Conservation (phyloP, 2,113 vertebrate genomes). For the Columba janthina region DNA sequence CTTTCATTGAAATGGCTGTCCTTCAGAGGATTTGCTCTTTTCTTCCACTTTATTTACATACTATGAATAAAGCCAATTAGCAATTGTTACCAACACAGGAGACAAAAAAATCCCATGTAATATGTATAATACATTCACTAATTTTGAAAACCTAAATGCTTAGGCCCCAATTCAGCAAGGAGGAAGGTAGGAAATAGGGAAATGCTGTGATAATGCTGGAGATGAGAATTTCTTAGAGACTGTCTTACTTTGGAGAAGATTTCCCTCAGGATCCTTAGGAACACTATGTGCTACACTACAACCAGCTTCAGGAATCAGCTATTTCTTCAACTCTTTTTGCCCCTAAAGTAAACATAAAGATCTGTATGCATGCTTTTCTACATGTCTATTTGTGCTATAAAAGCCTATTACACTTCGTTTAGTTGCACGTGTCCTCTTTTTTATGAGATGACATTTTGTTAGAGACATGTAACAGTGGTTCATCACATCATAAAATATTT, state of each 20-base stretch:
- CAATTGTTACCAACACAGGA: neutral
- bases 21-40: neutral
- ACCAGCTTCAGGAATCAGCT: neutral
- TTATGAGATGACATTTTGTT: neutral
- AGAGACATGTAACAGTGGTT: neutral
- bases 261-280: neutral
- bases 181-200: neutral
- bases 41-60: neutral
- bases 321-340: neutral
- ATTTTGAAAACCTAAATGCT: neutral
- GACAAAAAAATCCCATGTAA: fast-evolving
- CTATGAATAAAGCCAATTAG: neutral
- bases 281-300: fast-evolving
- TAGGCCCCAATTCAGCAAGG: neutral
- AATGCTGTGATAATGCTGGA: neutral
- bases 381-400: neutral
- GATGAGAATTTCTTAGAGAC: neutral
- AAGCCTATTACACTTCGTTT: neutral
- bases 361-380: neutral
- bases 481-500: neutral
- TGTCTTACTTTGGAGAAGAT: neutral
- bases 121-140: neutral
- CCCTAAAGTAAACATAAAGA: neutral
- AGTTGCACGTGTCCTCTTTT: neutral
- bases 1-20: neutral